Evolutionary conservation across 2,113 vertebrate species (phyloP).

Genomic region (Seriola dumerili): DNA sequence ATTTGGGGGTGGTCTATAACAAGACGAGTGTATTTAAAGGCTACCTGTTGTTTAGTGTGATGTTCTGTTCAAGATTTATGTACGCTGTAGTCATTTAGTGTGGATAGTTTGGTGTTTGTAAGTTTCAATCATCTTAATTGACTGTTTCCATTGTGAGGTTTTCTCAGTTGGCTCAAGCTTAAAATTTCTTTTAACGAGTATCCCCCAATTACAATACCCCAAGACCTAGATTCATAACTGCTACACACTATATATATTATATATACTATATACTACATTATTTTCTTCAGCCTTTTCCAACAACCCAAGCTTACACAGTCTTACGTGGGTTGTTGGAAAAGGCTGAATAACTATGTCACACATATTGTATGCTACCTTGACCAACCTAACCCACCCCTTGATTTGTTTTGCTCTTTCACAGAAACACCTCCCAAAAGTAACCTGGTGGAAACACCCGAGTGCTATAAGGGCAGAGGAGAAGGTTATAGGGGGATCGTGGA

Average conservation of each 20-base stretch:
- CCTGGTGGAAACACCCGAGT: conserved; percentile 83
- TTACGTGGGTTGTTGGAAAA: neutral
- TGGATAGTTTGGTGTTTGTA: neutral
- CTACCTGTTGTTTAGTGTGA: neutral
- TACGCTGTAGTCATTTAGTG: neutral
- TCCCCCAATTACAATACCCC: too few relatives aligned
- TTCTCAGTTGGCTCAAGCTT: neutral
- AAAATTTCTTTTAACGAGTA: neutral
- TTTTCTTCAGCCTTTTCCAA: too few relatives aligned
- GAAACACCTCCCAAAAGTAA: conserved; percentile 69
- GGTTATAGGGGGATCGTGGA: conserved; percentile 89
- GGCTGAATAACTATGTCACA: neutral
- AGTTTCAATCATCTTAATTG: neutral
- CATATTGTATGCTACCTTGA: neutral
- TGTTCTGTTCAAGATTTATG: neutral
- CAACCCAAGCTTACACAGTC: too few relatives aligned
- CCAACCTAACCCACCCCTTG: neutral
- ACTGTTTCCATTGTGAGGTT: neutral
- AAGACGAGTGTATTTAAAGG: neutral
- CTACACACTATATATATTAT: too few relatives aligned
- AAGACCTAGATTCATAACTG: too few relatives aligned
- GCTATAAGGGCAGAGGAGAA: conserved; percentile 90
- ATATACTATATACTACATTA: too few relatives aligned
- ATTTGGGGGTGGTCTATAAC: neutral
- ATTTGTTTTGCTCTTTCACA: conserved; percentile 44